A percentile compares a stretch with the other conserved stretches of the same genome.
These are phyloP conservation scores for Pampusana beccarii DNA, from an alignment of 2,113 vertebrate species.

Conservation along the genomic window DNA sequence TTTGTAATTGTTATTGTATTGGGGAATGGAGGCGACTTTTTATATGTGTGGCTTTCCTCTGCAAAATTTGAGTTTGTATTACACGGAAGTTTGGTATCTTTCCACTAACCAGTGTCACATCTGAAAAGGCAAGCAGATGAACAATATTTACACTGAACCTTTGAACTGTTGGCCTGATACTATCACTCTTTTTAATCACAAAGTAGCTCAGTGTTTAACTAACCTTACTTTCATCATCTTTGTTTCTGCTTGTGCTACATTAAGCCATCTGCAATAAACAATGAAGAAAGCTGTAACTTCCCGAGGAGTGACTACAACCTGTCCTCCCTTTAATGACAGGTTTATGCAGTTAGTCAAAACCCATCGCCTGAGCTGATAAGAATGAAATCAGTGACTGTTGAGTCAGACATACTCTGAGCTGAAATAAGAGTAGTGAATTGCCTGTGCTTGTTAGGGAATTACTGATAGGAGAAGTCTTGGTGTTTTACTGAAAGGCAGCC, in stretches of 20 bases:
- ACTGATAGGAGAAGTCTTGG: neutral
- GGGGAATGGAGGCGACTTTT: neutral
- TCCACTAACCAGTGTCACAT: neutral
- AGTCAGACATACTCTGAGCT: constrained; percentile 4
- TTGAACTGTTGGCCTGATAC: neutral
- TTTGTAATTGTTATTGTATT: neutral
- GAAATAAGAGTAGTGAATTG: constrained; percentile 64
- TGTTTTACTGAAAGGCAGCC: neutral
- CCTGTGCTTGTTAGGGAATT: constrained; percentile 65
- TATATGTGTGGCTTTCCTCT: neutral
- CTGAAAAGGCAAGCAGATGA: neutral
- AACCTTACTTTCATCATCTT: constrained; percentile 54
- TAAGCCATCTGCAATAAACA: neutral
- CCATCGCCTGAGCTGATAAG: constrained; percentile 39
- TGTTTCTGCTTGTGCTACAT: neutral
- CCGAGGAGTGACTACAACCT: constrained; percentile 34
- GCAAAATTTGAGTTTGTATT: neutral
- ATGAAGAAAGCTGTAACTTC: neutral
- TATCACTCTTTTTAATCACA: constrained; percentile 20
- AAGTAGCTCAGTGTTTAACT: constrained; percentile 29
- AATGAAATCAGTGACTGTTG: constrained; percentile 44
- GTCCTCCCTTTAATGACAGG: constrained; percentile 57
- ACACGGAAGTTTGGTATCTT: neutral
- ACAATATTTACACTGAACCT: constrained; percentile 24
- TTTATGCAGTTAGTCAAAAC: constrained; percentile 60